Conservation (phyloP, 1,140 invertebrate genomes). For the Pachypeltis micranthus region DNA sequence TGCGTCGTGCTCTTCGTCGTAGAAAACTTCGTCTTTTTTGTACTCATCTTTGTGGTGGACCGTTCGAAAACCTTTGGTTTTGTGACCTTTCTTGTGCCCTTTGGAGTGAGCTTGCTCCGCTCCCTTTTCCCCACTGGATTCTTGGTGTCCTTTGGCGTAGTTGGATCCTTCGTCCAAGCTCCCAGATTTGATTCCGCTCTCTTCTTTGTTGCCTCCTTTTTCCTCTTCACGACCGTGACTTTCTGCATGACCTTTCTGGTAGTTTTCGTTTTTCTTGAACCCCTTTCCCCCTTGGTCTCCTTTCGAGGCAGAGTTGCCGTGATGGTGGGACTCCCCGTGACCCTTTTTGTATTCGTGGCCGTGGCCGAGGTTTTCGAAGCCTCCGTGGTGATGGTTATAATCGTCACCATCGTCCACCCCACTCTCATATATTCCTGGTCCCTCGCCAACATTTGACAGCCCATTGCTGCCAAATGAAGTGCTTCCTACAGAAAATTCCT, state of each 20-base stretch:
- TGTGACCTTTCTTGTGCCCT: conserved; percentile 51
- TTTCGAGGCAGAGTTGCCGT: conserved; percentile 21
- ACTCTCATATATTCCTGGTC: neutral
- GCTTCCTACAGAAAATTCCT: neutral
- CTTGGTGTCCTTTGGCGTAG: conserved; percentile 36
- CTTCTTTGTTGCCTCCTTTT: conserved; percentile 25
- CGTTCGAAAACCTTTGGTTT: conserved; percentile 48
- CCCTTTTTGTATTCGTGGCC: conserved; percentile 1
- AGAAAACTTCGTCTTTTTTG: conserved; percentile 50
- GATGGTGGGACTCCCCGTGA: conserved; percentile 3
- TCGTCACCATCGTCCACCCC: neutral
- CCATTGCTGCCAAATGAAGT: neutral
- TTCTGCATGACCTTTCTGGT: conserved; percentile 31
- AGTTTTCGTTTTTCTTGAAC: conserved; percentile 40
- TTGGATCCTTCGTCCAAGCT: conserved; percentile 29
- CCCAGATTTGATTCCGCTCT: conserved; percentile 29
- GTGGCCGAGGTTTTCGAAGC: neutral
- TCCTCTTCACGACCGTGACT: conserved; percentile 28
- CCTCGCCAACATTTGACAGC: neutral
- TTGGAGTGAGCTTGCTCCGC: conserved; percentile 25
- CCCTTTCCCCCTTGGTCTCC: conserved; percentile 45
- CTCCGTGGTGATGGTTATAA: neutral
- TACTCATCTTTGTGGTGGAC: conserved; percentile 53
- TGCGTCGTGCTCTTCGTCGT: conserved; percentile 51
- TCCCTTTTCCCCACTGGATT: conserved; percentile 29